Percentiles rank a stretch among this genome's conserved stretches.
Conservation (phyloP, 53 echinoderm and acorn worm species). For the Antedon mediterranea region DNA sequence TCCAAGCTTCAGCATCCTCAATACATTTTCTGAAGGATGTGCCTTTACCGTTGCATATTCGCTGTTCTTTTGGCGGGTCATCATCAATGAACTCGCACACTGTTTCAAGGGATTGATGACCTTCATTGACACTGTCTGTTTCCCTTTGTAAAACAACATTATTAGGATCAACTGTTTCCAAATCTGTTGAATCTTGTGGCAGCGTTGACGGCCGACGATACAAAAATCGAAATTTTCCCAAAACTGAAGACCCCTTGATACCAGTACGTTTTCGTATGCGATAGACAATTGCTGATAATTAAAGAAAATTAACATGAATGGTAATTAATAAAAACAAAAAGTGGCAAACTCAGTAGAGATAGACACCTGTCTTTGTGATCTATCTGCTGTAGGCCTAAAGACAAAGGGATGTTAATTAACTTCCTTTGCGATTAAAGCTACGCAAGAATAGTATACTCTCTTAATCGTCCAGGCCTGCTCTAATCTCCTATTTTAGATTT, state of each 20-base stretch:
- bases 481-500: too few species aligned
- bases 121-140: background rate
- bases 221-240: background rate
- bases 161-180: background rate
- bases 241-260: background rate
- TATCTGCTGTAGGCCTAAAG: too few species aligned
- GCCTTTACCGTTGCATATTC: too few species aligned
- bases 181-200: background rate
- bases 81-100: background rate
- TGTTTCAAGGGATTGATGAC: background rate
- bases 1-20: background rate
- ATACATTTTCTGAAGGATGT: background rate
- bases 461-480: too few species aligned
- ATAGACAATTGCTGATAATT: background rate
- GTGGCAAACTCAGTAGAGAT: too few species aligned
- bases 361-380: too few species aligned
- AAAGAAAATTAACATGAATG: too few species aligned
- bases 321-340: too few species aligned
- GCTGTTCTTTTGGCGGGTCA: background rate
- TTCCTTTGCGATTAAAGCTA: too few species aligned
- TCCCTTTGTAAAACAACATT: background rate
- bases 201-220: background rate
- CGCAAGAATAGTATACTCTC: too few species aligned
- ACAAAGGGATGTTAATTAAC: too few species aligned
- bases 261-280: background rate